Evolutionary conservation across 2,888 invertebrate genomes (phyloP), one percentile per base, ranked within the genome.

Genomic region (Lepidocyrtoides sp.): DNA sequence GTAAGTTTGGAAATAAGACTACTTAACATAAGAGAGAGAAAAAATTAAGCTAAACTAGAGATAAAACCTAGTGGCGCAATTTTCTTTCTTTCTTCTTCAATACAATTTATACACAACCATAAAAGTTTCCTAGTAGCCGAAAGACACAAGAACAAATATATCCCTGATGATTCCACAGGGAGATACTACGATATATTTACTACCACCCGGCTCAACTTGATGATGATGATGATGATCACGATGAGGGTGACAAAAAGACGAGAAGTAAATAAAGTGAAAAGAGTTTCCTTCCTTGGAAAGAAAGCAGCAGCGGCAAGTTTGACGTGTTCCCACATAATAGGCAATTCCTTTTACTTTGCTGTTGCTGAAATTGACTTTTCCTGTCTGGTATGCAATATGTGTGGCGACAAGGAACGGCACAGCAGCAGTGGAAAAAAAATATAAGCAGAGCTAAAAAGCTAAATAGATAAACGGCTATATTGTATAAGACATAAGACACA

Each of bases 191-290:
- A 48, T 48, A 36, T 36, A 36, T n/a, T 2, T 2, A 12, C 2
- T 12, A 26, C 23, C 17, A 23, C 60, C 17, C 26, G 1, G 57
- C 57, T 3, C 2, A 57, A 57, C 4, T 26, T 60, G 60, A 26
- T 26, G 26, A 66, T n/a, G n/a, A 66, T 7, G 66, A 66, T 66
- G 66, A 32, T 2, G 66, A 26, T 32, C 32, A 32, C 36, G 26
- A 66, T n/a, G n/a, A 66, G 2, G 66, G 26, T 66, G 66, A 32
- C 5, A 26, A 26, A n/a, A n/a, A n/a, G 66, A 66, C 32, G 26
- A 66, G 66, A 32, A 66, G 66, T 66, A 66, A 66, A 66, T 66
- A 66, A 36, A 66, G 66, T 29, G n/a, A 60, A n/a, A n/a, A n/a
- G n/a, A 60, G 66, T 32, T 32, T n/a, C 32, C 32, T 66, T 32